These are phyloP conservation scores for Candidula unifasciata DNA, from an alignment of 2,888 invertebrate species.

Conservation along the genomic window DNA sequence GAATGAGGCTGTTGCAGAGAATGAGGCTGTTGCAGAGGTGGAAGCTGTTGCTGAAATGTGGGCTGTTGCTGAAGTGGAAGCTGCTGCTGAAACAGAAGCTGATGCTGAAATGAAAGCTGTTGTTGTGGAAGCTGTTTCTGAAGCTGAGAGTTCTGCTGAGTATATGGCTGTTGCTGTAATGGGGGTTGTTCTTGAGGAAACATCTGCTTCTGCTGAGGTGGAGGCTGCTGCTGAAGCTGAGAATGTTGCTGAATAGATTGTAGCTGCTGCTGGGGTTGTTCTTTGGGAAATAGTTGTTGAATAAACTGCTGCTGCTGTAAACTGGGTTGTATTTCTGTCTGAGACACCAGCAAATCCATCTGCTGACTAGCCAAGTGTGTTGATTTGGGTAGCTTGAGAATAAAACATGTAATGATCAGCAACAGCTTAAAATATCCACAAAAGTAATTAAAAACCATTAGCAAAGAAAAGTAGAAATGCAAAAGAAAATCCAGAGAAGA, in stretches of 20 bases:
- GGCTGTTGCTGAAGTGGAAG: conserved; percentile 61
- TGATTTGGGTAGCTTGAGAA: neutral
- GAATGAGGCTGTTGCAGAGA: neutral
- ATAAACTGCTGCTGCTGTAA: neutral
- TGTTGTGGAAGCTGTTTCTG: neutral
- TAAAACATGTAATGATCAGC: neutral
- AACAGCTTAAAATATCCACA: neutral
- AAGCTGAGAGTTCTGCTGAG: neutral
- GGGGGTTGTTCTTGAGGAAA: conserved; percentile 60
- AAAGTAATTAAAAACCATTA: too few species aligned
- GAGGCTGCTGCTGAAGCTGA: conserved; percentile 51
- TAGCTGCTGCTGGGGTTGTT: conserved; percentile 48
- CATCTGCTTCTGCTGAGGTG: conserved; percentile 62
- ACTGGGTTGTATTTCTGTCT: neutral
- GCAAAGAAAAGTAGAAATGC: too few species aligned
- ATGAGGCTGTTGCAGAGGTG: neutral
- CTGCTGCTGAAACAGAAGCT: conserved; percentile 51
- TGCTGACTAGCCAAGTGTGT: neutral
- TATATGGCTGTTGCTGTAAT: neutral
- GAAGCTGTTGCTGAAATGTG: conserved; percentile 8
- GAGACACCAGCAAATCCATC: neutral
- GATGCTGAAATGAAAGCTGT: conserved; percentile 51
- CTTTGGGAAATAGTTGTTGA: neutral
- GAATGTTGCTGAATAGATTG: conserved; percentile 56
- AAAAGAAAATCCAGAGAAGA: too few species aligned